Evolutionary conservation across 2,888 invertebrate genomes (phyloP).

Genomic region (Schrankia costaestrigalis): DNA sequence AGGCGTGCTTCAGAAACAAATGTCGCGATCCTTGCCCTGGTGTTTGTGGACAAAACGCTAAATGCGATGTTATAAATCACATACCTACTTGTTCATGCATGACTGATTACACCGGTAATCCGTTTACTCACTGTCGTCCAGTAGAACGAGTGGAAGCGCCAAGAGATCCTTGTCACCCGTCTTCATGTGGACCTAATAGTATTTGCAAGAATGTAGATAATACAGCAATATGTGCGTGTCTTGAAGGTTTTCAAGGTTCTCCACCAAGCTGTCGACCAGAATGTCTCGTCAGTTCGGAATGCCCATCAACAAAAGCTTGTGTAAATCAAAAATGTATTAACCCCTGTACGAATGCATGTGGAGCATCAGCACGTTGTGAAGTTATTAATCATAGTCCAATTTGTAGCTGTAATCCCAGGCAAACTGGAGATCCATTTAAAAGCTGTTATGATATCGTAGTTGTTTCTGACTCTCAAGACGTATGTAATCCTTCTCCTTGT

Average conservation of each 20-base stretch:
- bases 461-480: slow-evolving; percentile 64
- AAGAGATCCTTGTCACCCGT: slow-evolving; percentile 87
- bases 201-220: slow-evolving; percentile 88
- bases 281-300: slow-evolving; percentile 91
- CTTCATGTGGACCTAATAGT: slow-evolving; percentile 89
- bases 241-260: slow-evolving; percentile 87
- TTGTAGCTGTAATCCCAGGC: slow-evolving; percentile 88
- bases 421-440: slow-evolving; percentile 90
- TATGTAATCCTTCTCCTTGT: slow-evolving; percentile 90
- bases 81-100: slow-evolving; percentile 86
- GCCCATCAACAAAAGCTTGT: slow-evolving; percentile 89
- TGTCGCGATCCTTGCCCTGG: slow-evolving; percentile 88
- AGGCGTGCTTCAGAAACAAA: slow-evolving; percentile 86
- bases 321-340: slow-evolving; percentile 90
- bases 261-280: slow-evolving; percentile 92
- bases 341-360: slow-evolving; percentile 91
- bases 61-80: slow-evolving; percentile 88
- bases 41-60: slow-evolving; percentile 86
- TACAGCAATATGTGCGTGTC: slow-evolving; percentile 90
- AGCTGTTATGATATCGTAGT: slow-evolving; percentile 82
- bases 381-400: slow-evolving; percentile 93
- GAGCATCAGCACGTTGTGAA: slow-evolving; percentile 87
- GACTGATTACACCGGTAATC: slow-evolving; percentile 86
- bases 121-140: slow-evolving; percentile 80
- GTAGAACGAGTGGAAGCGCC: slow-evolving; percentile 47